Percentiles rank a stretch among this genome's conserved stretches.
Evolutionary conservation across 1,140 invertebrate genomes (phyloP).

Genomic region (Drosophila sturtevanti): DNA sequence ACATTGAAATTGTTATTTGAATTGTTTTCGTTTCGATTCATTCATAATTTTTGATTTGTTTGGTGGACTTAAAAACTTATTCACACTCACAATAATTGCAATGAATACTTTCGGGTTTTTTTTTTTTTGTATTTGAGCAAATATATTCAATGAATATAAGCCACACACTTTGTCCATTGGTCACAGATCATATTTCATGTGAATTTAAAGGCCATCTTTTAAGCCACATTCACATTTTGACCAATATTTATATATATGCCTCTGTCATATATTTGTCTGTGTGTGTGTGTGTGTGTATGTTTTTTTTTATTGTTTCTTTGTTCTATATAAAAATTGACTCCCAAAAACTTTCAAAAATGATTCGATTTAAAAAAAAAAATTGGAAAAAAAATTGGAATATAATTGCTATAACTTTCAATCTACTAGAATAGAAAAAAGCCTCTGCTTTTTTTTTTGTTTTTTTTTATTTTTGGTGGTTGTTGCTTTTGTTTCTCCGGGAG

Average conservation of each 20-base stretch:
- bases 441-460: constrained; percentile 3
- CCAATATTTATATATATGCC: background rate
- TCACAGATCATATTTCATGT: constrained; percentile 1
- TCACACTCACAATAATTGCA: background rate
- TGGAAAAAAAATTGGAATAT: background rate
- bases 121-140: background rate
- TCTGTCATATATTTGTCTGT: background rate
- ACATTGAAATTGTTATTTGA: no score
- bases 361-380: background rate
- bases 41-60: no score
- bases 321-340: constrained; percentile 9
- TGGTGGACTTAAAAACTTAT: no score
- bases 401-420: constrained; percentile 10
- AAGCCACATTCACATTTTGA: background rate
- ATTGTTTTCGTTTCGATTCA: no score
- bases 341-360: background rate
- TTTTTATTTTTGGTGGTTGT: constrained; percentile 13
- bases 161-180: background rate
- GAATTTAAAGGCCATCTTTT: no score
- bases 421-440: constrained; percentile 1
- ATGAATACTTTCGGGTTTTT: background rate
- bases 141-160: background rate
- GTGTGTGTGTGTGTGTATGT: background rate
- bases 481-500: constrained; percentile 2
- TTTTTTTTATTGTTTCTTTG: background rate